These are phyloP conservation scores for Podilymbus podiceps DNA, from an alignment of 2,113 vertebrate genomes.

Conservation along the genomic window DNA sequence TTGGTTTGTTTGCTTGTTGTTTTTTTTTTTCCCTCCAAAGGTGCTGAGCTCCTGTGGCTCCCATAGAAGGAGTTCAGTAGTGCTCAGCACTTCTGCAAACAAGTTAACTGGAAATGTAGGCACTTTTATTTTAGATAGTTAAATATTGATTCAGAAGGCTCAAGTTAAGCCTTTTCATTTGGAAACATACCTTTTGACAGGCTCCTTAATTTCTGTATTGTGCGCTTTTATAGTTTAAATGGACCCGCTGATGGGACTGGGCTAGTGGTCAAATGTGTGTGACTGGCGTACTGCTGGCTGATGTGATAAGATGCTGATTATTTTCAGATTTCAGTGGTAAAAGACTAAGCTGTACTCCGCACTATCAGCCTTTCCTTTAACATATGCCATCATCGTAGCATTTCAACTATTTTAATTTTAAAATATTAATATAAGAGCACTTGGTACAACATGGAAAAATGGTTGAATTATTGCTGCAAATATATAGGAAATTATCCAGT, in stretches of 20 bases:
- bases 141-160: slow-evolving; percentile 39
- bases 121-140: slow-evolving; percentile 8
- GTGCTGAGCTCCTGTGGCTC: neutral
- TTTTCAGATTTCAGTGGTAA: neutral
- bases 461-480: neutral
- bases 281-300: neutral
- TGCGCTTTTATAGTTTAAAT: neutral
- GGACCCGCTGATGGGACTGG: neutral
- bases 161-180: neutral
- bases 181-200: neutral
- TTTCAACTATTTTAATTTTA: neutral
- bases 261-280: neutral
- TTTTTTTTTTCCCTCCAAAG: neutral
- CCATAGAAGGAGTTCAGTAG: neutral
- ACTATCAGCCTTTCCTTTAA: neutral
- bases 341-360: neutral
- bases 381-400: neutral
- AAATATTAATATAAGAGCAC: neutral
- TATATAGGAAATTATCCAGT: neutral
- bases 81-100: slow-evolving; percentile 26
- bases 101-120: neutral
- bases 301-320: neutral
- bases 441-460: neutral
- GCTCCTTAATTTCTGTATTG: neutral
- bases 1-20: neutral